Percentiles rank a stretch among this genome's conserved stretches.
phyloP scores from a whole-genome alignment of 2,113 vertebrate species.

The Entomyzon cyanotis region DNA sequence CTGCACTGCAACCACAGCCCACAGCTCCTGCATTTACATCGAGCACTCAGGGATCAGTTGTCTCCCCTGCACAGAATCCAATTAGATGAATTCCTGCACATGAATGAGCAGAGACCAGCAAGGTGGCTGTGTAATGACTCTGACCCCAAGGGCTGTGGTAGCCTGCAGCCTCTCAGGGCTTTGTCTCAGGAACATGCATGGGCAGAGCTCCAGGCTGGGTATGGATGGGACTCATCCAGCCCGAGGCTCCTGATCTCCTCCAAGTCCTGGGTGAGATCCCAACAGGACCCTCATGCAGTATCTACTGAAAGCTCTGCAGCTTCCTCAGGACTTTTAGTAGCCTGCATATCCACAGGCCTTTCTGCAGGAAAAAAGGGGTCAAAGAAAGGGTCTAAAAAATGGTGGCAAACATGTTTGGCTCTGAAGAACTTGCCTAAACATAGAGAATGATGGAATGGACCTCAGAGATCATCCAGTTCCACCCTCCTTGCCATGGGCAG shows the following conservation, averaged over 20 bases:
- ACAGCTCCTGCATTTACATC: neutral
- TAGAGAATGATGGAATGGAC: neutral
- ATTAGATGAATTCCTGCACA: neutral
- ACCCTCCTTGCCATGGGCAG: neutral
- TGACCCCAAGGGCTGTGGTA: neutral
- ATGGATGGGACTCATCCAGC: neutral
- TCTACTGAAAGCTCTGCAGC: neutral
- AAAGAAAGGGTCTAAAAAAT: too few relatives aligned
- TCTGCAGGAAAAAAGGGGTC: neutral
- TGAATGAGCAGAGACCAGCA: neutral
- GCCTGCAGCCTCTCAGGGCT: neutral
- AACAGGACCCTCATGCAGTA: neutral
- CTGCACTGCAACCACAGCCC: neutral
- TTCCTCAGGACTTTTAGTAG: neutral
- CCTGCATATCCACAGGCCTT: neutral
- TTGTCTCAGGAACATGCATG: accelerated
- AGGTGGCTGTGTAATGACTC: neutral
- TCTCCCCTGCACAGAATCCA: neutral
- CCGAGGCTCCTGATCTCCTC: neutral
- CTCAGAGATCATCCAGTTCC: neutral
- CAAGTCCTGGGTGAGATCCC: neutral
- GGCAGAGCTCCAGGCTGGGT: neutral
- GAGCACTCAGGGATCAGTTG: neutral
- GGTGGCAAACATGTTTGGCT: neutral
- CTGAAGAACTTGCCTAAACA: neutral